Evolutionary conservation across 2,113 vertebrate genomes (phyloP), one percentile per base, ranked within the genome.

Genomic region (Myotis yumanensis): DNA sequence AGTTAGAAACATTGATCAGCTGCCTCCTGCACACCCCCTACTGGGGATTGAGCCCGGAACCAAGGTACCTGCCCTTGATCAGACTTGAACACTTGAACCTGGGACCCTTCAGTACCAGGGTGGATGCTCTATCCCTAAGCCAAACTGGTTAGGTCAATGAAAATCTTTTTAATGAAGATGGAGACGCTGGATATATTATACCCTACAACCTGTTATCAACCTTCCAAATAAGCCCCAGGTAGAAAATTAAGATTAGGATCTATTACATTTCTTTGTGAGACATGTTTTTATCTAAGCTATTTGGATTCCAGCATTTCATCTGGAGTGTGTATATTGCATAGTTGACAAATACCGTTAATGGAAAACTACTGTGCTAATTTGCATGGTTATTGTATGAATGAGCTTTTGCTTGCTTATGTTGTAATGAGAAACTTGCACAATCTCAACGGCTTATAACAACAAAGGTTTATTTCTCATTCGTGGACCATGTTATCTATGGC

Each of bases 231-330:
- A 80, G 16, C 75, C 35, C 0, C 3, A 54, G 35, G 46, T 72
- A 43, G 62, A 87, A 93, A 89, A 88, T 81, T 62, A 82, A 88
- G 46, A 48, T 83, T 25, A 54, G 46, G 25, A 73, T 52, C 23
- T 73, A 66, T 89, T 48, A 72, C 14, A 28, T 25, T 79, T 88
- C 43, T 85, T 91, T 84, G 54, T 92, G 79, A 72, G 8, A 16
- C 15, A 72, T 69, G 6, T 94, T 95, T 96, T 96, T 71, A 81
- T 84, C 51, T 71, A 25, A 85, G 52, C 30, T 77, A 48, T 96
- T 83, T 92, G 17, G 22, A 96, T 89, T 95, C 81, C 12, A 52
- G 91, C 6, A 40, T 10, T 81, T 69, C 37, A 14, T 85, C 85
- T 94, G 59, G 37, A 71, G 40, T 23, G 77, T 59, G 28, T 69